Evolutionary conservation across 2,113 vertebrate genomes (phyloP), one percentile per base, ranked within the genome.

Genomic region (Plecturocebus donacophilus): DNA sequence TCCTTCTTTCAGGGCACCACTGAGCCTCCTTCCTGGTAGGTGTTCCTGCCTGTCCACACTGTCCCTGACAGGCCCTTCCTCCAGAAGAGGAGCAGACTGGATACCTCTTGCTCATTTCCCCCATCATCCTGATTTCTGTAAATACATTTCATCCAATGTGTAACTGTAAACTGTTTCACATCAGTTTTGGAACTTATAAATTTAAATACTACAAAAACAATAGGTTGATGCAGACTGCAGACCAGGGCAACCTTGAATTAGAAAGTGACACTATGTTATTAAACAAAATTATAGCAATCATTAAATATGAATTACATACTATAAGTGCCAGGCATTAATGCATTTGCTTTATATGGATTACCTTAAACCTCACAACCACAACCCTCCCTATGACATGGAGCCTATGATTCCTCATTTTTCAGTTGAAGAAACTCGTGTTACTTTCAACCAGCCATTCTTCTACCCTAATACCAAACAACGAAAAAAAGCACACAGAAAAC

Each of bases 261-360:
- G 32, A 8, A 88, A 64, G 32, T 73, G 11, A 83, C 17, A 61
- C 20, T 54, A 0, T 30, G 30, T 79, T 79, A 64, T 61, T n/a
- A 94, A 95, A 83, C 12, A 54, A 91, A 91, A 61, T 35, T 21
- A 49, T 11, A 91, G 58, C 20, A 13, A 87, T 88, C 30, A 40
- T 14, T 61, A 47, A 80, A 92, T 52, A 54, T n/a, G 19, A 87
- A 79, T 56, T 47, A 61, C 21, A 23, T 35, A 61, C 19, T 27
- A 0, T 9, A 21, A 21, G 16, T 35, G 21, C 27, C n/a, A 61
- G 64, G 38, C 71, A 16, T 66, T 58, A 42, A 66, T 13, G n/a
- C 13, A 3, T 66, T 77, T 79, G 70, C 56, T 80, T 47, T 47
- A 61, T 0, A 4, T 12, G 17, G 5, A 11, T 88, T 49, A 58